Base-by-base conservation (phyloP, 2,797 vertebrate species). In the Sternotherus odoratus region DNA sequence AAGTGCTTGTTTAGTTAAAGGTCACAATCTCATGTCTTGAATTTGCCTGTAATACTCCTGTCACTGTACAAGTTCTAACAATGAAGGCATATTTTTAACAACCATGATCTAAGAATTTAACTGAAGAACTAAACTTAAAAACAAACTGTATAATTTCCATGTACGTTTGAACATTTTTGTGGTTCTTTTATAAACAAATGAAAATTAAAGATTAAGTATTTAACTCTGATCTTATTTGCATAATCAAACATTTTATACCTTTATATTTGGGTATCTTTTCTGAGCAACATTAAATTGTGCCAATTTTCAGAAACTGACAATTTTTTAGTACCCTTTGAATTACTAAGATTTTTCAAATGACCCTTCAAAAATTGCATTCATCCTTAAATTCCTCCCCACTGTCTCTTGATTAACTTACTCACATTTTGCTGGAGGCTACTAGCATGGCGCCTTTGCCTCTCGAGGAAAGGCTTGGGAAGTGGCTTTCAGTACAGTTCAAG, bases 1-100 rank as follows among this genome's bases (percentile, higher is more conserved):
- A 97, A 95, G 49, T 89, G 82, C 78, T 96, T 95, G 82, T 95
- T 90, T 96, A 91, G 90, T 92, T 97, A 96, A 97, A 98, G 97
- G 95, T 97, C 95, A 97, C 80, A 94, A 92, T 92, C 11, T 82
- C 75, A 95, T 95, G 82, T 72, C 82, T 94, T 95, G 39, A 63
- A 85, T 91, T 96, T 26, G 26, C 79, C 91, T 94, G 75, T 91
- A 92, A 96, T 87, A 96, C 87, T 92, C 86, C 85, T 96, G 75
- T 88, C 87, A 92, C 30, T 93, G 48, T 82, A 86, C 26, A 95
- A 51, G 77, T 50, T 94, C 23, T 95, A 50, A 92, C 51, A 95
- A 82, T 33, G 26, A 83, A 90, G 91, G 36, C 3, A 48, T 60
- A 86, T 82, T 96, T 97, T 96, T 95, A 95, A 80, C 50, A 80